A percentile compares a stretch with the other conserved stretches of the same genome.
Evolutionary conservation across 2,888 invertebrate species (phyloP).

Genomic region (Villa cingulata): DNA sequence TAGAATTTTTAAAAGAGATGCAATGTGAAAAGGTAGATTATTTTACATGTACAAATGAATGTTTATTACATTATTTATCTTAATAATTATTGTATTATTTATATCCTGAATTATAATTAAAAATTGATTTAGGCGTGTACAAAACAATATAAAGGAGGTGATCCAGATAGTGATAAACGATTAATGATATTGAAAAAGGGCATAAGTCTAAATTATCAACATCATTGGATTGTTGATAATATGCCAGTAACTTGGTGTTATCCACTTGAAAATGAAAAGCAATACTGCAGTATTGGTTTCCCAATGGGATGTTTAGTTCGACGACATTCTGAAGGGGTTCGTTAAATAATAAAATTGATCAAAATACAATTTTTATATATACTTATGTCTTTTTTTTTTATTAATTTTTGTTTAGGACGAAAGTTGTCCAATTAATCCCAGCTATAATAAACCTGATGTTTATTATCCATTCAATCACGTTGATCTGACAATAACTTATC

Average conservation of each 20-base stretch:
- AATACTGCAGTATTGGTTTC: slow-evolving; percentile 89
- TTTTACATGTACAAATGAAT: background rate
- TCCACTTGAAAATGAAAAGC: slow-evolving; percentile 52
- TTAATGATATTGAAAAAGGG: slow-evolving; percentile 78
- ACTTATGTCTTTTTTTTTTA: background rate
- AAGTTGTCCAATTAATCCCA: slow-evolving; percentile 45
- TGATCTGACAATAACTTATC: slow-evolving; percentile 84
- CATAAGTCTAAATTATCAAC: slow-evolving; percentile 90
- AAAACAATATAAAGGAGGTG: slow-evolving; percentile 56
- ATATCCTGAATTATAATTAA: background rate
- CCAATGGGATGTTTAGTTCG: slow-evolving; percentile 92
- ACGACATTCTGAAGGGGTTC: slow-evolving; percentile 25
- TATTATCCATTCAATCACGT: slow-evolving; percentile 97
- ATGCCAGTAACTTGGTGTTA: slow-evolving; percentile 99
- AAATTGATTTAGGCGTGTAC: slow-evolving; percentile 38
- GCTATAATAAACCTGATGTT: slow-evolving; percentile 50
- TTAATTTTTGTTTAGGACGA: slow-evolving; percentile 26
- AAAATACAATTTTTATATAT: background rate
- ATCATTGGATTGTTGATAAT: slow-evolving; percentile 98
- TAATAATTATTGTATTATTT: background rate
- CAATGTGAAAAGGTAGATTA: slow-evolving; percentile 38
- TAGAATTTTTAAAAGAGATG: slow-evolving; percentile 64
- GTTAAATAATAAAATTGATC: too few species aligned
- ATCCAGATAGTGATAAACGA: slow-evolving; percentile 49
- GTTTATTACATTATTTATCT: too few species aligned